Percentiles rank a stretch among this genome's conserved stretches.
Evolutionary conservation across 2,797 vertebrate species (phyloP).

Genomic region (Adrianichthys oophorus): DNA sequence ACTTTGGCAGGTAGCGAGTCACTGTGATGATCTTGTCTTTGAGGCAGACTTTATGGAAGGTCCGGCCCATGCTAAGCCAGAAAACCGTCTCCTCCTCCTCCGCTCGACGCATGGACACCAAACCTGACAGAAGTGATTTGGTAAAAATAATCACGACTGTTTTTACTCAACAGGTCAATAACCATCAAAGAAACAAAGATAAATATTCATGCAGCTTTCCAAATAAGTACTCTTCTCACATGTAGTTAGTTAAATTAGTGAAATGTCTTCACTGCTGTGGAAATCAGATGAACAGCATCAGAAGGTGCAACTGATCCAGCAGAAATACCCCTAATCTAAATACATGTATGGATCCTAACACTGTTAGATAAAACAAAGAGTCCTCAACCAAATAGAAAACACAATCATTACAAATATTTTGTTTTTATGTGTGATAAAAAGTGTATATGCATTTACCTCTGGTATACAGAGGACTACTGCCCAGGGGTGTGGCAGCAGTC

Average conservation of each 20-base stretch:
- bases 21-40: conserved; percentile 99
- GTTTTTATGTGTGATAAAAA: not conserved
- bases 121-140: conserved; percentile 71
- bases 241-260: no score
- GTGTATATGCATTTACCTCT: conserved; percentile 78
- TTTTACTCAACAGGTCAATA: not conserved
- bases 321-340: no score
- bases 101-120: conserved; percentile 87
- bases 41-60: conserved; percentile 95
- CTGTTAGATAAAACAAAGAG: no score
- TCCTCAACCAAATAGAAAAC: no score
- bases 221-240: no score
- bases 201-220: no score
- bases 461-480: conserved; percentile 95
- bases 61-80: conserved; percentile 98
- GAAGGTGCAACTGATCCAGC: no score
- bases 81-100: conserved; percentile 91
- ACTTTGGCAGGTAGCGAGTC: conserved; percentile 97
- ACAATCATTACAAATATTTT: not conserved
- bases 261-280: no score
- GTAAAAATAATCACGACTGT: not conserved
- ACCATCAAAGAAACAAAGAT: no score
- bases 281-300: no score
- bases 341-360: no score
- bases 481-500: conserved; percentile 82